Percentiles rank a stretch among this genome's conserved stretches.
Evolutionary conservation across 2,113 vertebrate species (phyloP).

Genomic region (Sylvietta virens): DNA sequence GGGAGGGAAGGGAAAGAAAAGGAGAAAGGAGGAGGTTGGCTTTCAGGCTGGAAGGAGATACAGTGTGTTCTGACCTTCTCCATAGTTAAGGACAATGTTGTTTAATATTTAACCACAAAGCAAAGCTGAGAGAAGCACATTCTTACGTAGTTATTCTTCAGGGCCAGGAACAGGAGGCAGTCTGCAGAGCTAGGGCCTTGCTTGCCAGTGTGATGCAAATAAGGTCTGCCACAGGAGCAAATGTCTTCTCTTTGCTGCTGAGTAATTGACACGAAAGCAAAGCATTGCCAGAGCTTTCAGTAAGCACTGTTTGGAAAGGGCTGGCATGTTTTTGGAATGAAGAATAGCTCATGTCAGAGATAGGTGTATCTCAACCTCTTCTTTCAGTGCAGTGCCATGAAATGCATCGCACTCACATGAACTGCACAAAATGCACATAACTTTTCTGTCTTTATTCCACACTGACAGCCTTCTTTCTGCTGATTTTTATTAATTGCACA

Average conservation of each 20-base stretch:
- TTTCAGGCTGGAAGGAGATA: slow-evolving; percentile 5
- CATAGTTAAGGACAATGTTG: background rate
- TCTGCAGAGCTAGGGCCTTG: background rate
- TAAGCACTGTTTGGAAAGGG: background rate
- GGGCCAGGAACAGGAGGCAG: background rate
- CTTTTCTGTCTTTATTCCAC: background rate
- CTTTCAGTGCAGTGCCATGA: background rate
- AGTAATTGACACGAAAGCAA: background rate
- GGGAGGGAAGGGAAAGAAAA: background rate
- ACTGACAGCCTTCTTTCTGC: slow-evolving; percentile 32
- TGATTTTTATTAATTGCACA: slow-evolving; percentile 12
- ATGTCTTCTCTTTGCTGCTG: slow-evolving; percentile 10
- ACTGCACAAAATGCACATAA: background rate
- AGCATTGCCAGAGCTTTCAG: background rate
- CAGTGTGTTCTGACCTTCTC: slow-evolving; percentile 27
- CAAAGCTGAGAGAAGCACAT: background rate
- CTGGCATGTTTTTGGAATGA: background rate
- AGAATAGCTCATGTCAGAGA: background rate
- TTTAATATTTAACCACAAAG: slow-evolving; percentile 38
- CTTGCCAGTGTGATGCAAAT: background rate
- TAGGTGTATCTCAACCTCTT: background rate
- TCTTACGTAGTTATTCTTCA: background rate
- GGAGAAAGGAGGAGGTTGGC: background rate
- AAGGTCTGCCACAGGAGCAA: background rate
- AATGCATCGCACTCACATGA: background rate